These are phyloP conservation scores for Conus betulinus DNA, from an alignment of 1,140 invertebrate genomes.

Conservation along the genomic window DNA sequence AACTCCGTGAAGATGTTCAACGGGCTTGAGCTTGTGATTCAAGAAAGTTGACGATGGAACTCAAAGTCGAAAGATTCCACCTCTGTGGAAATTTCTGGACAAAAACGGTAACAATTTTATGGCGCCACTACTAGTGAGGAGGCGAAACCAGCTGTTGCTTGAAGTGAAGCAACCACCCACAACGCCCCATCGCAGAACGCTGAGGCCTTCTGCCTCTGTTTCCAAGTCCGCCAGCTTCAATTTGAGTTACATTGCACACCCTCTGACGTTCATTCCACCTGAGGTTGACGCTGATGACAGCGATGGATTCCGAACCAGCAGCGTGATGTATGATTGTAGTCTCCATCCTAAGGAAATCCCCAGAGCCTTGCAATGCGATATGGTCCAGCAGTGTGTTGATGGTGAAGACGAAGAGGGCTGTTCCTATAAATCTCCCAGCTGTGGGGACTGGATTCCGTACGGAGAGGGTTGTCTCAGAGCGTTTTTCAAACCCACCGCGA, in stretches of 20 bases:
- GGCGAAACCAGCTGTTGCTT: not conserved
- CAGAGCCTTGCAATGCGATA: constrained; percentile 11
- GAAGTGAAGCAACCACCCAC: not conserved
- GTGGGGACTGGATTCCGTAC: constrained; percentile 18
- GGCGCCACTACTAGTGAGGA: not conserved
- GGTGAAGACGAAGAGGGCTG: constrained; percentile 26
- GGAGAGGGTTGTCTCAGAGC: not conserved
- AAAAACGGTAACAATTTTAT: not conserved
- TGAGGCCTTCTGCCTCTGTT: not conserved
- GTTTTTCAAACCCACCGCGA: not conserved
- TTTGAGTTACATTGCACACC: not conserved
- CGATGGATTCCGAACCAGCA: not conserved
- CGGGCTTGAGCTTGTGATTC: not conserved
- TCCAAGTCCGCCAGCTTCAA: not conserved
- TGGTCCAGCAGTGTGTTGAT: constrained; percentile 17
- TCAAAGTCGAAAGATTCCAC: not conserved
- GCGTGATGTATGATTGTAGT: constrained; percentile 1
- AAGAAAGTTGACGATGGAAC: not conserved
- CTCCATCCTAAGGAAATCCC: not conserved
- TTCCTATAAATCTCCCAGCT: not conserved
- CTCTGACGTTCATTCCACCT: not conserved
- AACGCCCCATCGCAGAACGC: not conserved
- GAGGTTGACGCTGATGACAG: not conserved
- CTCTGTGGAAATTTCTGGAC: not conserved
- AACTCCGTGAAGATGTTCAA: not conserved